Conservation (phyloP, 2,888 invertebrate genomes). For the Patella pellucida region DNA sequence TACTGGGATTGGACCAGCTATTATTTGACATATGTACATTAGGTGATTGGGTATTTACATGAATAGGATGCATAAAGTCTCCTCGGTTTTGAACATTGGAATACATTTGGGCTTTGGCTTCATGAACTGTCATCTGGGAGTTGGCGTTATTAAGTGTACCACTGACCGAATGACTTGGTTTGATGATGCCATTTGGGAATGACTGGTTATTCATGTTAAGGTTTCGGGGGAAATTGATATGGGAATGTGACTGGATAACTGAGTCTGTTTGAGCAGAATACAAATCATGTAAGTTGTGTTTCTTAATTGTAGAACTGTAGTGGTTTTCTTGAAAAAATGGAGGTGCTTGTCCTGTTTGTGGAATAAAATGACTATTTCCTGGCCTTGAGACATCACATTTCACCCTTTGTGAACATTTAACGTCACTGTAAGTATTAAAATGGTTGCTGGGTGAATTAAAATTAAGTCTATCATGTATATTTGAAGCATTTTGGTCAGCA, state of each 20-base stretch:
- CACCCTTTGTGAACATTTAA: not conserved
- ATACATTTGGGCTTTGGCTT: conserved; percentile 10
- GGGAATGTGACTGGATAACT: not conserved
- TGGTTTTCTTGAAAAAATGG: not conserved
- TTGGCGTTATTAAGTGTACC: conserved; percentile 12
- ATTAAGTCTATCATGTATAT: not conserved
- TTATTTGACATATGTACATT: conserved; percentile 10
- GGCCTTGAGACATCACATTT: not conserved
- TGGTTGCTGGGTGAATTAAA: not conserved
- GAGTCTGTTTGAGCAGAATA: not conserved
- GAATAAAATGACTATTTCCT: not conserved
- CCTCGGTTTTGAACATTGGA: conserved; percentile 5
- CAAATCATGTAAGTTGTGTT: not conserved
- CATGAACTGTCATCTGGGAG: conserved; percentile 13
- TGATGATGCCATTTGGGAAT: not conserved
- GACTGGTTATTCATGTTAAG: not conserved
- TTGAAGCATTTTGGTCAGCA: not conserved
- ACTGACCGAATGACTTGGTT: conserved; percentile 11
- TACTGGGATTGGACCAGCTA: conserved; percentile 19
- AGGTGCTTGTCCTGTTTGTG: not conserved
- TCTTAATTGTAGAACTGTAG: not conserved
- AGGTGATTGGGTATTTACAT: conserved; percentile 25
- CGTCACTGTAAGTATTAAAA: not conserved
- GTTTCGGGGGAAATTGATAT: not conserved
- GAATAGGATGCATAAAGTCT: conserved; percentile 28